Conservation (phyloP, 2,113 vertebrate species). For the Tyto alba region DNA sequence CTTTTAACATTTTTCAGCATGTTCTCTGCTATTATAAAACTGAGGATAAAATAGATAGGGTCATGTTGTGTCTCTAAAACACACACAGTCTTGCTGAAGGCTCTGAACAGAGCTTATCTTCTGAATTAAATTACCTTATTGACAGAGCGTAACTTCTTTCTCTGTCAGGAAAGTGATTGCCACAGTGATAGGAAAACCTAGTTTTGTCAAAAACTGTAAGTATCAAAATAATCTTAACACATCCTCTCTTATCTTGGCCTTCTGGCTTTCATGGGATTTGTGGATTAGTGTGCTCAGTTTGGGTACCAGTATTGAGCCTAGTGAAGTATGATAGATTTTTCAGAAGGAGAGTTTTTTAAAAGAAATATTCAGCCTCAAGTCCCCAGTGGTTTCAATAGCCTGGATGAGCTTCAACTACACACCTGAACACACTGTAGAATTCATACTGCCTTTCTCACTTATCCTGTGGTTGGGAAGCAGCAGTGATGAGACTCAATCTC, state of each 20-base stretch:
- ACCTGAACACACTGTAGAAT: background rate
- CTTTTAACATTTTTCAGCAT: background rate
- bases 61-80: background rate
- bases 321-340: background rate
- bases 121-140: background rate
- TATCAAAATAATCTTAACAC: background rate
- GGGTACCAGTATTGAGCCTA: background rate
- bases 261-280: background rate
- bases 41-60: background rate
- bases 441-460: background rate
- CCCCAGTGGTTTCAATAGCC: background rate
- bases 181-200: background rate
- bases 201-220: background rate
- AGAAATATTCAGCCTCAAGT: background rate
- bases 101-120: background rate
- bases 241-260: background rate
- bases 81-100: background rate
- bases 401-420: background rate
- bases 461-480: background rate
- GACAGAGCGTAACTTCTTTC: background rate
- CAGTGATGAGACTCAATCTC: background rate
- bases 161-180: background rate
- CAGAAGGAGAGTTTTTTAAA: background rate
- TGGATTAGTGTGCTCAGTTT: background rate
- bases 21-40: background rate